A percentile compares a stretch with the other conserved stretches of the same genome.
Conservation (phyloP, 2,888 invertebrate genomes). For the Zygaena filipendulae region DNA sequence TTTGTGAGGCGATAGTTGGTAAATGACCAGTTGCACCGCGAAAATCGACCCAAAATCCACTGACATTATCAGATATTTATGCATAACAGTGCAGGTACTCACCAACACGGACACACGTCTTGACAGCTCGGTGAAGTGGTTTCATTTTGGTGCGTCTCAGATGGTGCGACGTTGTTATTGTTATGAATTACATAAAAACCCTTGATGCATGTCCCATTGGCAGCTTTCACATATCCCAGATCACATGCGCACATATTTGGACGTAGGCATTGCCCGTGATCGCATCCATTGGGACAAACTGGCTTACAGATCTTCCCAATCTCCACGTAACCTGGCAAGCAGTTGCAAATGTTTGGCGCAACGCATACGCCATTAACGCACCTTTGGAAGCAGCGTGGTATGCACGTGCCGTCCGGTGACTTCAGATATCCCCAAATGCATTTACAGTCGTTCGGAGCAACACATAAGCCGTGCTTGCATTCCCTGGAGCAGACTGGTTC, state of each 20-base stretch:
- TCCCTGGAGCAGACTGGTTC: slow-evolving; percentile 24
- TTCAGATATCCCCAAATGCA: slow-evolving; percentile 19
- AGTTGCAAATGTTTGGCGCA: slow-evolving; percentile 47
- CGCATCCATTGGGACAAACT: slow-evolving; percentile 18
- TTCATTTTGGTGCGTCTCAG: too few relatives aligned
- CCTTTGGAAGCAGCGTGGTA: slow-evolving; percentile 38
- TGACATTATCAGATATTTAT: too few relatives aligned
- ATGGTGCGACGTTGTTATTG: too few relatives aligned
- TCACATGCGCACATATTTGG: slow-evolving; percentile 20
- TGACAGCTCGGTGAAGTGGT: too few relatives aligned
- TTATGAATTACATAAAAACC: too few relatives aligned
- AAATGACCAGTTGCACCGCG: too few relatives aligned
- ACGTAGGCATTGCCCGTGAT: slow-evolving; percentile 20
- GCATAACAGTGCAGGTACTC: too few relatives aligned
- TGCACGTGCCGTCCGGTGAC: slow-evolving; percentile 23
- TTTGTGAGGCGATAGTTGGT: too few relatives aligned
- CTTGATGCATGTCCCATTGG: slow-evolving; percentile 20
- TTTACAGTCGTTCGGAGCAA: slow-evolving; percentile 21
- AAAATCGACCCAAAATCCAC: too few relatives aligned
- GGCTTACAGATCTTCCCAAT: slow-evolving; percentile 15
- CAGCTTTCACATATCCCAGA: slow-evolving; percentile 27
- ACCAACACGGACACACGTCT: too few relatives aligned
- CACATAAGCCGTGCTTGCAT: slow-evolving; percentile 22
- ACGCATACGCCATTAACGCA: slow-evolving; percentile 53
- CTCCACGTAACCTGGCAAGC: slow-evolving; percentile 26